Evolutionary conservation across 2,113 vertebrate species (phyloP).

Genomic region (Uropsilus gracilis): DNA sequence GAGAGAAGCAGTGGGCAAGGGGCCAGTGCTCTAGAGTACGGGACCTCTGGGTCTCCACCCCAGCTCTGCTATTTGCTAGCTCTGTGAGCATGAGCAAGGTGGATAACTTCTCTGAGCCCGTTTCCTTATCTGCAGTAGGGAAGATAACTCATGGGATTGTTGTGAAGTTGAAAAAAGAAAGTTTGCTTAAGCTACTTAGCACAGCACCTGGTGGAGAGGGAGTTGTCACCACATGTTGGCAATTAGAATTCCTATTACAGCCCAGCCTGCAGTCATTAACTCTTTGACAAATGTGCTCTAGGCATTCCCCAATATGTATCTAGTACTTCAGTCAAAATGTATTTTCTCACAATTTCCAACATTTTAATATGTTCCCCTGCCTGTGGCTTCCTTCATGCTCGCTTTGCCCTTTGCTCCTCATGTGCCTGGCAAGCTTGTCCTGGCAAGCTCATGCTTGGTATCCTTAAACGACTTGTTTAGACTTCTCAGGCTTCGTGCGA

Average conservation of each 20-base stretch:
- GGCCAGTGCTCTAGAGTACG: not conserved
- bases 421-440: not conserved
- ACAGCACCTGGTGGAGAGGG: not conserved
- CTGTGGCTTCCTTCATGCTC: not conserved
- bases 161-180: conserved; percentile 41
- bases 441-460: not conserved
- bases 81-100: not conserved
- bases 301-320: not conserved
- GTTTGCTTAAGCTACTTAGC: not conserved
- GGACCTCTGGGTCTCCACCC: not conserved
- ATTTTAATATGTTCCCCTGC: not conserved
- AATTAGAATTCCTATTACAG: not conserved
- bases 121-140: not conserved
- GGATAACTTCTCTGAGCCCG: not conserved
- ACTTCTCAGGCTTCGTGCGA: not conserved
- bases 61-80: not conserved
- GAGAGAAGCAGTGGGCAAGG: not conserved
- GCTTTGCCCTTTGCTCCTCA: not conserved
- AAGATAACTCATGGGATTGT: not conserved
- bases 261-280: conserved; percentile 25
- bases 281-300: conserved; percentile 18
- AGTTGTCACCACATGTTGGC: not conserved
- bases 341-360: conserved; percentile 39
- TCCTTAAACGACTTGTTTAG: not conserved
- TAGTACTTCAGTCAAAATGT: conserved; percentile 26